phyloP scores from a whole-genome alignment of 2,797 vertebrate species.

The Protosalanx chinensis region DNA sequence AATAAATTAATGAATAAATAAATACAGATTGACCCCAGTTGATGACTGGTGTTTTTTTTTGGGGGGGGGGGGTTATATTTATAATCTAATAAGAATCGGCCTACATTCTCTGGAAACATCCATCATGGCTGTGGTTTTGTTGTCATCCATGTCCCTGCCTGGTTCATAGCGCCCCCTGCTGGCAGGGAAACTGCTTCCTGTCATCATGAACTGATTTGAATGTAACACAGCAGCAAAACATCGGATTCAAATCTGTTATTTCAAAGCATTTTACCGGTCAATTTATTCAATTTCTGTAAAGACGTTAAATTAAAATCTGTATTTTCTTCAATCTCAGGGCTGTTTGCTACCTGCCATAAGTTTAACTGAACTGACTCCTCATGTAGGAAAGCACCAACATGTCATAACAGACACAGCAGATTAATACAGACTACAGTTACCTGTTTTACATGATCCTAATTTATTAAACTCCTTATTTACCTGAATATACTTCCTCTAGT shows the following conservation, averaged over 20 bases:
- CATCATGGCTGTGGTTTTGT: no score
- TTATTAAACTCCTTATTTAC: no score
- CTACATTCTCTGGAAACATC: no score
- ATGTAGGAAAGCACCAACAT: neutral
- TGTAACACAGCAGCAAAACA: constrained; percentile 29
- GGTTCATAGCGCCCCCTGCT: constrained; percentile 55
- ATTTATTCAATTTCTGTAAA: neutral
- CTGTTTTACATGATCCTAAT: neutral
- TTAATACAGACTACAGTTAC: neutral
- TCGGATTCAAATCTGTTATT: neutral
- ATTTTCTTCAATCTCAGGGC: neutral
- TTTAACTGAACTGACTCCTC: neutral
- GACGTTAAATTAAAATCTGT: neutral
- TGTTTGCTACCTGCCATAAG: neutral
- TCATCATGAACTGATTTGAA: constrained; percentile 17
- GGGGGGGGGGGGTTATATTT: no score
- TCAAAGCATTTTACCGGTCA: neutral
- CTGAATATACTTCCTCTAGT: neutral
- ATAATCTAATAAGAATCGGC: no score
- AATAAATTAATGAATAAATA: no score
- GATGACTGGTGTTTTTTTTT: no score
- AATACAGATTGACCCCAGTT: no score
- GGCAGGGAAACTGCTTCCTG: constrained; percentile 20
- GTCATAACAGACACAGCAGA: neutral
- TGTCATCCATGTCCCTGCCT: neutral